Base-by-base conservation (phyloP, 2,888 invertebrate genomes). In the Lasioglossum marginatum region DNA sequence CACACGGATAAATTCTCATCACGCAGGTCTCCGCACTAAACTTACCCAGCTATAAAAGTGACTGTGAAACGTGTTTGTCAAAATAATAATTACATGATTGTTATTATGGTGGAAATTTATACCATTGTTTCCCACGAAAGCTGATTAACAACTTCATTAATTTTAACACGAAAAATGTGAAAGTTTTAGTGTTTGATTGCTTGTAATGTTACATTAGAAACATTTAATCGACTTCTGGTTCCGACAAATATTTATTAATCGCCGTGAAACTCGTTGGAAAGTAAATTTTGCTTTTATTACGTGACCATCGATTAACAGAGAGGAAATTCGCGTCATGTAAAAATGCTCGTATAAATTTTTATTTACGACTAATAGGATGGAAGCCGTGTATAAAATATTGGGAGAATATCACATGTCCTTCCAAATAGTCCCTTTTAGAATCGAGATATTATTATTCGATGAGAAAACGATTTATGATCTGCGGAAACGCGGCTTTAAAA, bases 1-100 rank as follows among this genome's bases (percentile, higher is more conserved):
- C 37, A 68, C 3, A 16, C 16, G 16, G 40, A 43, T 66, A 66
- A 83, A 57, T 52, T 52, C 27, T 75, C 60, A 31, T 37, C 72
- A 14, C 5, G 2, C 10, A 19, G 5, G 19, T 16, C 43, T 31
- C 31, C 0, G 10, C 60, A 5, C 60, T n/a, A 4, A 60, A 60
- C 27, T 14, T 27, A 10, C 27, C 27, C 5, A 27, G 12, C 5
- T 16, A 14, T 60, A 27, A 63, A 6, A 63, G 60, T 31, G 16
- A 31, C 52, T 23, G 23, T 0, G 52, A 52, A 52, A 23, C 23
- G 8, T 52, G 6, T 16, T 16, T 6, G 27, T 63, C 5, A 31
- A 63, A 31, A 31, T 27, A 14, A 14, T 14, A 27, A 27, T 52
- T 52, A 23, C 23, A 52, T 3, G 52, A n/a, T 23, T 52, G 52